Evolutionary conservation across 2,113 vertebrate species (phyloP), one percentile per base, ranked within the genome.

Genomic region (Notarius quadriscutis): DNA sequence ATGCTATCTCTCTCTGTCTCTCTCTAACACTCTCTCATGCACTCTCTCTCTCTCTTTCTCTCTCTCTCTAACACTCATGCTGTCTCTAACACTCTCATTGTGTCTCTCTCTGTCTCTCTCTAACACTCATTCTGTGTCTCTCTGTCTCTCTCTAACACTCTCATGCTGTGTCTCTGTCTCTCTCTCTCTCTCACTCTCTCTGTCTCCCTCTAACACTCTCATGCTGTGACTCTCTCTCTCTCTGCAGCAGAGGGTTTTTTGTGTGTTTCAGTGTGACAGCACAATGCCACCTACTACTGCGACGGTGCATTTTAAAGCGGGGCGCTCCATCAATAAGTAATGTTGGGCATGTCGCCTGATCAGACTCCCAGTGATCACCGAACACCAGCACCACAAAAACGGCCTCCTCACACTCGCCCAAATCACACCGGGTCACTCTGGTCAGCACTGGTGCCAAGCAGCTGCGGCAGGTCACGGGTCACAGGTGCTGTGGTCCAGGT

Each of bases 211-310:
- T 30, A 15, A 20, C 18, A 11, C 30, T 63, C 27, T 55, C 22
- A 75, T 51, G 25, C 27, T 75, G 18, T 85, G 41, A 62, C 27
- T 75, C 41, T 58, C 27, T 55, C 74, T 87, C 30, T 81, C 65
- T 77, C 50, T 71, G 69, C 50, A n/a, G 53, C 69, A 20, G 71
- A 62, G 30, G 10, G 11, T 72, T 74, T 74, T 75, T 75, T 83
- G 18, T 74, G 81, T 81, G 65, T 85, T 85, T 87, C 79, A 81
- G 83, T 71, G 74, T 90, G 88, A 90, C 91, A 89, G 78, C 81
- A 90, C 88, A 88, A 86, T 89, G 85, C 87, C 88, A 89, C 88
- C 91, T 89, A 90, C 91, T 57, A 86, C 91, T 91, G 88, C 83
- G 91, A 90, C 48, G 83, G 71, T 92, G 91, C 88, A 89, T 91